Conservation (phyloP, 2,888 invertebrate genomes). For the Timema cristinae region DNA sequence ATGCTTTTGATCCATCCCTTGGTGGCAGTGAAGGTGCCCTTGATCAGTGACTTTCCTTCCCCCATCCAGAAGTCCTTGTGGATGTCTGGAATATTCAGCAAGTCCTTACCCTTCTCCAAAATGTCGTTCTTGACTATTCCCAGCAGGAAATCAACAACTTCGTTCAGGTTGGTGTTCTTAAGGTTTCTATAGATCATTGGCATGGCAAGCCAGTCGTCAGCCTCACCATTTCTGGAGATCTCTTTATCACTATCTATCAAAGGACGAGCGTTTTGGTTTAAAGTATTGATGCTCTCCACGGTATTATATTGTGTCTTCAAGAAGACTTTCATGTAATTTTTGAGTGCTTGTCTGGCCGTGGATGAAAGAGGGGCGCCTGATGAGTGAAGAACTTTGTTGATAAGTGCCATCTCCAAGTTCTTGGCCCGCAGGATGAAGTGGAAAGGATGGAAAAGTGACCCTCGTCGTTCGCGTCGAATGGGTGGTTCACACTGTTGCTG, state of each 20-base stretch:
- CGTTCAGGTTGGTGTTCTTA: neutral
- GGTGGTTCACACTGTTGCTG: constrained; percentile 7
- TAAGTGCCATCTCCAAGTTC: constrained; percentile 1
- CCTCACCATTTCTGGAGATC: no score
- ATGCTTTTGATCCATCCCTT: neutral
- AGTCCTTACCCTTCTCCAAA: neutral
- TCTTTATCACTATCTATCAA: no score
- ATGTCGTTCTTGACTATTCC: neutral
- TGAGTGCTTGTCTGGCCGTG: neutral
- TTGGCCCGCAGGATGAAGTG: neutral
- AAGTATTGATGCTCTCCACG: neutral
- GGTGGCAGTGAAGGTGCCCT: neutral
- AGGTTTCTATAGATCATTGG: neutral
- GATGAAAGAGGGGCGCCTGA: neutral
- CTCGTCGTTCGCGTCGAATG: neutral
- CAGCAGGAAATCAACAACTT: constrained; percentile 18
- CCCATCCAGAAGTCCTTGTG: neutral
- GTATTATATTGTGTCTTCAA: neutral
- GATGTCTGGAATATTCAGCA: constrained; percentile 9
- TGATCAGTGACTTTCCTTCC: no score
- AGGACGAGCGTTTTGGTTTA: no score
- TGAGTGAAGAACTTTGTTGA: neutral
- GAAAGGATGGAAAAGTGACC: constrained; percentile 8
- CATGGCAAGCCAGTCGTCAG: neutral
- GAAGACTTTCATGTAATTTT: neutral